Base-by-base conservation (phyloP, 2,888 invertebrate species). In the Saturnia pavonia region DNA sequence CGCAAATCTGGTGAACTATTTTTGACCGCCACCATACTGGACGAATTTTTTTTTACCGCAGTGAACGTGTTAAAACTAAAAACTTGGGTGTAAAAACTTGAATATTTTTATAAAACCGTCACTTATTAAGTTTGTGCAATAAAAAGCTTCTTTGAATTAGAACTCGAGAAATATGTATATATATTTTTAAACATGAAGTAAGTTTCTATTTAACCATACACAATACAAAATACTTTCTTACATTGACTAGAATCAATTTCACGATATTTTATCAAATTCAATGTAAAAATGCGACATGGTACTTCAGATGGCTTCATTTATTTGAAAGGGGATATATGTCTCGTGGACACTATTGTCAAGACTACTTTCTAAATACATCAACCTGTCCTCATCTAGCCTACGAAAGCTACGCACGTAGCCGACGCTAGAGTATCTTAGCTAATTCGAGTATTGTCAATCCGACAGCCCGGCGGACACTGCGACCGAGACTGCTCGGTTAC, bases 381-480 rank as follows among this genome's bases (percentile, higher is more conserved):
- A 68, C 68, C 45, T 63, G 43, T 72, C 42, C 54, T 54, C 54
- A 19, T 27, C 65, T 70, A 63, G 68, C 65, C 65, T 70, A 68
- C 25, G n/a, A 54, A 54, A 70, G 70, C 66, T 43, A 70, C 67
- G 4, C 19, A 25, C 6, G 66, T 54, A 70, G 70, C 42, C 69
- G n/a, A 65, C 45, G 34, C 66, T 66, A 65, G 4, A 54, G 54
- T 67, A 67, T 75, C 73, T 77, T 75, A 78, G 80, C 80, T 78
- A 79, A 78, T 81, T 82, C 80, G 79, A 82, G 80, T 86, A 91
- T 89, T 91, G 89, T 91, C 90, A 86, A 85, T 88, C 83, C 82
- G 82, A 83, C 89, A 87, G 87, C 86, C 85, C 83, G 81, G 82
- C 82, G 82, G 81, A 79, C 80, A 78, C 82, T 77, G 82, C 77